Percentiles rank a stretch among this genome's conserved stretches.
Conservation (phyloP, 2,113 vertebrate species). For the Mobula hypostoma region DNA sequence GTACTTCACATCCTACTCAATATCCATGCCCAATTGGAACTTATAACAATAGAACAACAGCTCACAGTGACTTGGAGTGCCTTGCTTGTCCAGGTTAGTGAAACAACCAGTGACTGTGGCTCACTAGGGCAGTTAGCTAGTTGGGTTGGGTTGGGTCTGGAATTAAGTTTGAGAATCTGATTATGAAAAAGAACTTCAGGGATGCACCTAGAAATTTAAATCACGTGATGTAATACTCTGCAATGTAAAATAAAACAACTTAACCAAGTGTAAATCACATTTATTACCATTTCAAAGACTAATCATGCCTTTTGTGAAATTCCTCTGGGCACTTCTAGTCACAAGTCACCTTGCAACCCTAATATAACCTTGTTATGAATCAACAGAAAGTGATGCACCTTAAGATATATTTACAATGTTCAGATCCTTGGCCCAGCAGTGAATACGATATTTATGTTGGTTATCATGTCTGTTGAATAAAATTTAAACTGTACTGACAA, state of each 20-base stretch:
- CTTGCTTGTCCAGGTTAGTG: constrained; percentile 9
- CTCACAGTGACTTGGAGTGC: constrained; percentile 7
- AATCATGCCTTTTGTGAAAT: too few relatives aligned
- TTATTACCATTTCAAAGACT: too few relatives aligned
- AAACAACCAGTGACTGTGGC: background rate
- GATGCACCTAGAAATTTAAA: too few relatives aligned
- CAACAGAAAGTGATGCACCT: background rate
- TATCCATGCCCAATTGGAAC: constrained; percentile 69
- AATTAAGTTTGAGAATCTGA: background rate
- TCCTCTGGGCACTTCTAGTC: too few relatives aligned
- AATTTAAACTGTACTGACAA: background rate
- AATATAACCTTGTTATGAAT: background rate
- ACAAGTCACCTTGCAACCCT: too few relatives aligned
- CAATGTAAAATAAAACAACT: too few relatives aligned
- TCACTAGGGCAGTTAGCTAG: background rate
- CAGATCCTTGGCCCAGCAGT: background rate
- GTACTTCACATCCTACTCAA: constrained; percentile 52
- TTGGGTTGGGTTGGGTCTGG: background rate
- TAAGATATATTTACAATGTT: background rate
- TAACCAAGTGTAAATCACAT: too few relatives aligned
- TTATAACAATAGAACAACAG: constrained; percentile 58
- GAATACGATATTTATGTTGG: background rate
- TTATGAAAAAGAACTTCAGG: background rate
- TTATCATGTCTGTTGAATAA: background rate
- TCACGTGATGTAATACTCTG: too few relatives aligned